Percentiles rank a stretch among this genome's conserved stretches.
Evolutionary conservation across 1,140 invertebrate species (phyloP).

Genomic region (Microplitis demolitor): DNA sequence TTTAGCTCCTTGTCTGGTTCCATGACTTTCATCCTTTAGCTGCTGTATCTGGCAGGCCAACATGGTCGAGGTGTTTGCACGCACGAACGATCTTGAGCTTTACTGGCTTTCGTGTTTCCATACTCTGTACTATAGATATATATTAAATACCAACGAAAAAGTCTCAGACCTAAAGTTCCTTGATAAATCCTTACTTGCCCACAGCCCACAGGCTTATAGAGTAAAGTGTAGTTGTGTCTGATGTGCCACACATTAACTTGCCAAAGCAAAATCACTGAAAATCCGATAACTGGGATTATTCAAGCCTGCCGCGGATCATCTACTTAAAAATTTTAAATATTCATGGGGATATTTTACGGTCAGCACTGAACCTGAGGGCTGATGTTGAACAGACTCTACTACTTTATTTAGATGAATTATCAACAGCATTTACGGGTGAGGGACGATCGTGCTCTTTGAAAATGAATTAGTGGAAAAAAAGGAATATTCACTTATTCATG

Average conservation of each 20-base stretch:
- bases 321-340: too few relatives aligned
- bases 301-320: too few relatives aligned
- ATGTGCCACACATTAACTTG: background rate
- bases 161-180: background rate
- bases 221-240: background rate
- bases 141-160: background rate
- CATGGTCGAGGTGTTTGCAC: conserved; percentile 17
- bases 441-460: too few relatives aligned
- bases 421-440: too few relatives aligned
- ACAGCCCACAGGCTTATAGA: background rate
- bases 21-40: background rate
- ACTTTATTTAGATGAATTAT: too few relatives aligned
- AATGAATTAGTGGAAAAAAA: too few relatives aligned
- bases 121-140: background rate
- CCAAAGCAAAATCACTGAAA: background rate
- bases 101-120: background rate
- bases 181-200: background rate
- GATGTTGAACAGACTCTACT: too few relatives aligned
- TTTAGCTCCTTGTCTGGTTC: background rate
- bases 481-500: too few relatives aligned
- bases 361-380: too few relatives aligned
- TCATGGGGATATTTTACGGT: too few relatives aligned
- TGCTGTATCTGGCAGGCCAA: conserved; percentile 12
- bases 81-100: conserved; percentile 14
- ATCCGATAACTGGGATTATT: background rate